Base-by-base conservation (phyloP, 2,888 invertebrate genomes). In the Scotopteryx bipunctaria region DNA sequence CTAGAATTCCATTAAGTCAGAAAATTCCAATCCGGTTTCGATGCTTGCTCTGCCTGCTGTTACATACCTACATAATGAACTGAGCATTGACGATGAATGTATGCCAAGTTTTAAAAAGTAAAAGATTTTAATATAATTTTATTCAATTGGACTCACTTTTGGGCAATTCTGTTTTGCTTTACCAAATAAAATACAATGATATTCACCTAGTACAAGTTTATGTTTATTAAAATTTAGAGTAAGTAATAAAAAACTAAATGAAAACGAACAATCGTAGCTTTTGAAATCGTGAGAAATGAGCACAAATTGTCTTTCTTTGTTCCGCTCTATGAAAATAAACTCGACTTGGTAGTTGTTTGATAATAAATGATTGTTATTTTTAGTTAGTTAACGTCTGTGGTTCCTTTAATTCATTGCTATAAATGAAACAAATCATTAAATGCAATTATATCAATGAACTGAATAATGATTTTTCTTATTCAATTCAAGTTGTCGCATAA, bases 21-120 rank as follows among this genome's bases (percentile, higher is more conserved):
- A 32, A 35, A 36, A 29, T 1, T 2, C 17, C 35, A 47, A 55
- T 57, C 52, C 49, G 44, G 49, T 54, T 53, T 41, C 11, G 23
- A 37, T 38, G n/a, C 23, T 37, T 46, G 32, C 38, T 33, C 32
- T 13, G 29, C 5, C 27, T 17, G 15, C 17, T 37, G 14, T 6
- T 27, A 3, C 11, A 9, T 11, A 11, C 9, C 9, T 27, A 11
- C 11, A 11, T 9, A 11, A 11, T 11, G 8, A n/a, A n/a, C n/a
- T n/a, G n/a, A n/a, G n/a, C n/a, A n/a, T n/a, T n/a, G n/a, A n/a
- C n/a, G n/a, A n/a, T n/a, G n/a, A n/a, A n/a, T n/a, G n/a, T n/a
- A n/a, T n/a, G n/a, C n/a, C n/a, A n/a, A n/a, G n/a, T n/a, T n/a
- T n/a, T n/a, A n/a, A n/a, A n/a, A n/a, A n/a, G n/a, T n/a, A n/a